Conservation (phyloP, 1,140 invertebrate genomes). For the Tetranychus urticae region DNA sequence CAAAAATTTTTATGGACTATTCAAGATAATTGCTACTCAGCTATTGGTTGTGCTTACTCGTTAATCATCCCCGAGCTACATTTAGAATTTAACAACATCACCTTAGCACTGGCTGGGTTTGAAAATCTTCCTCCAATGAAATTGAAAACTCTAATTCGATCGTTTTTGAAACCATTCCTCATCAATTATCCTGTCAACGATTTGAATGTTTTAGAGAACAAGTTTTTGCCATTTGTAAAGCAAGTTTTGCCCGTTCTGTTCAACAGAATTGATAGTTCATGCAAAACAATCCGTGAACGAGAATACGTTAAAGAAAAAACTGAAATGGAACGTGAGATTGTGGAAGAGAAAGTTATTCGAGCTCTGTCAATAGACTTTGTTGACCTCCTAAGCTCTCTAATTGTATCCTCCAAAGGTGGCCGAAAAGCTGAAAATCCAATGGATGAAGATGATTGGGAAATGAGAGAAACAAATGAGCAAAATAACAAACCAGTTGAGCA, state of each 20-base stretch:
- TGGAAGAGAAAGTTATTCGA: neutral
- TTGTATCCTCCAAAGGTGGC: neutral
- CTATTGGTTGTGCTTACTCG: neutral
- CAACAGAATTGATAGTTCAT: neutral
- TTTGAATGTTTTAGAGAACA: neutral
- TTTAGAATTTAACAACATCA: neutral
- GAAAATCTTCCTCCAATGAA: neutral
- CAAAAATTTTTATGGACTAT: neutral
- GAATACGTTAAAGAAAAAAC: neutral
- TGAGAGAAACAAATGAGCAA: neutral
- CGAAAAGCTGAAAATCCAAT: neutral
- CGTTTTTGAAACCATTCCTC: neutral
- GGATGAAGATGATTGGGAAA: neutral
- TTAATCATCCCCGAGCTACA: neutral
- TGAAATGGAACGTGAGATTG: neutral
- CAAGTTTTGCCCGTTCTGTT: neutral
- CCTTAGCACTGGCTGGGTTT: neutral
- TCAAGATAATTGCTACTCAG: neutral
- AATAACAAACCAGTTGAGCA: neutral
- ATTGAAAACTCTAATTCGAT: neutral
- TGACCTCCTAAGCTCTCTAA: neutral
- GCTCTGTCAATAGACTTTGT: slow-evolving; percentile 1
- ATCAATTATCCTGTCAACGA: neutral
- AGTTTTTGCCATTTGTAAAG: neutral
- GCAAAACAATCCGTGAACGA: neutral